Percentiles rank a stretch among this genome's conserved stretches.
These are phyloP conservation scores for Percopsis omiscomaycus DNA, from an alignment of 2,797 vertebrate species.

Conservation along the genomic window DNA sequence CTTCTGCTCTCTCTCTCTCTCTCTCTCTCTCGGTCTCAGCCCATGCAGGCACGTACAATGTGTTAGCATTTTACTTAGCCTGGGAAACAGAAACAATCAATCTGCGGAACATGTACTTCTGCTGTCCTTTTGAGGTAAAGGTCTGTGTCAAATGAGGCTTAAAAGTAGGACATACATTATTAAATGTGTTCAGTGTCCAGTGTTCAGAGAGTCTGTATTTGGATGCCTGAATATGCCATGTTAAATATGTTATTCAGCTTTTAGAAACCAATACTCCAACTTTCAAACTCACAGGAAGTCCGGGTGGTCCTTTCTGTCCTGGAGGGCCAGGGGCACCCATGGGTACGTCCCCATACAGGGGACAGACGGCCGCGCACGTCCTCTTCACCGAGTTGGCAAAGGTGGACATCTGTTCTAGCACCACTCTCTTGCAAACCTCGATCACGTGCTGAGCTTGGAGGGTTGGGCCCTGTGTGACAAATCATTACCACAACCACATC, in stretches of 20 bases:
- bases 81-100: constrained; percentile 43
- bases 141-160: constrained; percentile 32
- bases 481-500: constrained; percentile 59
- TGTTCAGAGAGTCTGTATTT: constrained; percentile 4
- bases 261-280: constrained; percentile 14
- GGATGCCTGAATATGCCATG: background rate
- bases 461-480: constrained; percentile 69
- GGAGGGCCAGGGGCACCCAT: constrained; percentile 73
- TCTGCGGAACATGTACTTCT: constrained; percentile 48
- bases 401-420: constrained; percentile 81
- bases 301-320: constrained; percentile 73
- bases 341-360: constrained; percentile 77
- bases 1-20: constrained; percentile 47
- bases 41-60: constrained; percentile 58
- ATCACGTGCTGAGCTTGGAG: constrained; percentile 77
- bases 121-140: constrained; percentile 28
- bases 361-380: constrained; percentile 78
- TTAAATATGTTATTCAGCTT: background rate
- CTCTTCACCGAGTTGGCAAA: constrained; percentile 80
- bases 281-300: constrained; percentile 71
- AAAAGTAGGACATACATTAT: constrained; percentile 15
- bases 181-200: background rate
- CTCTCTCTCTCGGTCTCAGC: constrained; percentile 5
- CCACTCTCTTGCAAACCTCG: constrained; percentile 78
- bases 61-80: constrained; percentile 64